These are phyloP conservation scores for Cossypha caffra DNA, from an alignment of 2,797 vertebrate species.

Conservation along the genomic window DNA sequence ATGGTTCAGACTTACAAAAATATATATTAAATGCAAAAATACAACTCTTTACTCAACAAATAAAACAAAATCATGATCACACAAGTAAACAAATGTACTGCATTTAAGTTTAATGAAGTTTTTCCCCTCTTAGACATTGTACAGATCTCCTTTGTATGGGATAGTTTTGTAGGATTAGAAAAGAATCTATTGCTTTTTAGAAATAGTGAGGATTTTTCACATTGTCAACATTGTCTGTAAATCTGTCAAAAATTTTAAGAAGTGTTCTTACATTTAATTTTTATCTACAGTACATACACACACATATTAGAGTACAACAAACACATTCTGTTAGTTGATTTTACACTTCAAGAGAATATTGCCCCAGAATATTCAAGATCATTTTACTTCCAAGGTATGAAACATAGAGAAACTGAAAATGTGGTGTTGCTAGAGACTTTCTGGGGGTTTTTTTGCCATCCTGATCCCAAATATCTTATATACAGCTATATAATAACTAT, in stretches of 20 bases:
- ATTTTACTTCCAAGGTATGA: neutral
- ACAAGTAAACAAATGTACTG: neutral
- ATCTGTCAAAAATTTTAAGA: fast-evolving
- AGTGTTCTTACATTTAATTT: neutral
- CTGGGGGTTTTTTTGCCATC: neutral
- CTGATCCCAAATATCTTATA: neutral
- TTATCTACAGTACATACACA: neutral
- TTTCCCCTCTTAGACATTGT: neutral
- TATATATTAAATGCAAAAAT: neutral
- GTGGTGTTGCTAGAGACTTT: neutral
- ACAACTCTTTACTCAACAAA: neutral
- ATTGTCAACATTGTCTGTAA: neutral
- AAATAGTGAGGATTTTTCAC: neutral
- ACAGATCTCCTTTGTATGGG: neutral
- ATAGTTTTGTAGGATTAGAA: neutral
- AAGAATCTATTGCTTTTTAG: neutral
- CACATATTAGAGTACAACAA: neutral
- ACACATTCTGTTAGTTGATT: neutral
- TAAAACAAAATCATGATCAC: neutral
- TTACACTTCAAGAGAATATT: neutral
- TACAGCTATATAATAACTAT: neutral
- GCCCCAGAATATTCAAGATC: neutral
- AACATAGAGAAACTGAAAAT: neutral
- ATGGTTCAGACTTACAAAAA: neutral
- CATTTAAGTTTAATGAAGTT: neutral